Percentiles rank a stretch among this genome's conserved stretches.
Conservation (phyloP, 2,113 vertebrate species). For the Oryzias celebensis region DNA sequence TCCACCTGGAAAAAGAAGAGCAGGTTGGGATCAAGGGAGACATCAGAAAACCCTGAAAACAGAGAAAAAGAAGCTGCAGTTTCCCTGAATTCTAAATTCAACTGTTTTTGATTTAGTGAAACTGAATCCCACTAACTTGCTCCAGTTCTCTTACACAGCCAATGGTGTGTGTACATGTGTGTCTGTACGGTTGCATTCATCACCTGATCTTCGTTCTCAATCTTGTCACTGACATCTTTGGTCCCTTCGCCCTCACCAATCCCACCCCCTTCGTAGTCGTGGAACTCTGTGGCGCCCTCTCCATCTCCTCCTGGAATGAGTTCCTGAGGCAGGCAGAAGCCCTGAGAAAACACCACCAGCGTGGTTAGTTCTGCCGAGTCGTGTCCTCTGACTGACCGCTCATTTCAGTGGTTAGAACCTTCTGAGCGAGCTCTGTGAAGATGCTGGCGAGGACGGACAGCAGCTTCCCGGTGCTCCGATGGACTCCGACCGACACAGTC, state of each 20-base stretch:
- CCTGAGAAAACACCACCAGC: slow-evolving; percentile 69
- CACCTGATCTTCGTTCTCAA: slow-evolving; percentile 97
- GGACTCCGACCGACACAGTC: slow-evolving; percentile 83
- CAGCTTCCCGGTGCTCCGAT: slow-evolving; percentile 89
- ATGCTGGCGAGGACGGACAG: slow-evolving; percentile 86
- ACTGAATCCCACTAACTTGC: too few species aligned
- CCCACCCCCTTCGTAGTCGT: slow-evolving; percentile 91
- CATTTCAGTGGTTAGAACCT: slow-evolving; percentile 74
- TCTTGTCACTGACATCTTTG: slow-evolving; percentile 95
- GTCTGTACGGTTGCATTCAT: background rate
- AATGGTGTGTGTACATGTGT: too few species aligned
- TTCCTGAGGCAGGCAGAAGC: slow-evolving; percentile 95
- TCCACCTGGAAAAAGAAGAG: slow-evolving; percentile 81
- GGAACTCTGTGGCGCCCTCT: slow-evolving; percentile 90
- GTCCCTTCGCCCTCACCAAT: slow-evolving; percentile 93
- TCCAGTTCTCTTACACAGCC: too few species aligned
- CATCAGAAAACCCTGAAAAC: too few species aligned
- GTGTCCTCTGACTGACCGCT: background rate
- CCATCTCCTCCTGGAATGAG: slow-evolving; percentile 84
- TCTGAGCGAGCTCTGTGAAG: slow-evolving; percentile 91
- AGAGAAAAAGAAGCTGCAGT: too few species aligned
- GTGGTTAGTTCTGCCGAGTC: background rate
- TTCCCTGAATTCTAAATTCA: too few species aligned
- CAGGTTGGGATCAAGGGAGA: background rate
- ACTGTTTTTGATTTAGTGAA: too few species aligned